Evolutionary conservation across 37 sponge, comb jelly and placozoan genomes (phyloP).

Genomic region (Cladorhizidae sp.): DNA sequence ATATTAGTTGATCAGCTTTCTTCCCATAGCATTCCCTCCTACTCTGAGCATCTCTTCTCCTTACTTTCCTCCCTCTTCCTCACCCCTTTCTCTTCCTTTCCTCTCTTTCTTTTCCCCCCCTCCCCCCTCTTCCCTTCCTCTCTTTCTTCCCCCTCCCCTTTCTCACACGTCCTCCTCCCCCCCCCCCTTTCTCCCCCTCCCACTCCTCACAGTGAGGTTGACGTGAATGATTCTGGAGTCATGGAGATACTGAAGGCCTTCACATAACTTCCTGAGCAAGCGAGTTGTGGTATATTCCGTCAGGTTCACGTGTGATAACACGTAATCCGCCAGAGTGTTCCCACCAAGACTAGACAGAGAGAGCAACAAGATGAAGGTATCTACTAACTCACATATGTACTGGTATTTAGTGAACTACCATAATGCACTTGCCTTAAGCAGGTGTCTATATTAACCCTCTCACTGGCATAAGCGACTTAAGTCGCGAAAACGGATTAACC

Average conservation of each 20-base stretch:
- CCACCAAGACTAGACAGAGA: constrained; percentile 32
- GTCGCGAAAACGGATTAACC: too few relatives aligned
- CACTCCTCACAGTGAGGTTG: constrained; percentile 49
- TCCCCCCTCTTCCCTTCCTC: neutral
- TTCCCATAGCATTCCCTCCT: too few relatives aligned
- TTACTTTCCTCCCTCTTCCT: neutral
- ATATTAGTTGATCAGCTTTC: too few relatives aligned
- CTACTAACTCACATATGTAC: too few relatives aligned
- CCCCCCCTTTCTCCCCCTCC: neutral
- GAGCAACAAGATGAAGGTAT: neutral
- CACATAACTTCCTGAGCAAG: constrained; percentile 31
- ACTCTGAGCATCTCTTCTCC: too few relatives aligned
- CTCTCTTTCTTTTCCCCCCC: neutral
- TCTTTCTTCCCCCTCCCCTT: neutral
- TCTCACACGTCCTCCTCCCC: neutral
- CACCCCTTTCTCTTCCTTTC: neutral
- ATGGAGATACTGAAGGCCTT: constrained; percentile 66
- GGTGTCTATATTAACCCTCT: too few relatives aligned
- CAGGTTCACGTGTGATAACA: neutral
- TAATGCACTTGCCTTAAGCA: too few relatives aligned
- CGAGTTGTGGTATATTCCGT: constrained; percentile 32
- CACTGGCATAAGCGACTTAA: too few relatives aligned
- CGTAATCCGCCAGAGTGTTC: constrained; percentile 16
- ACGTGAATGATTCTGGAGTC: constrained; percentile 34
- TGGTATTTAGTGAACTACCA: too few relatives aligned